Conservation (phyloP, 2,113 vertebrate genomes). For the Rissa tridactyla region DNA sequence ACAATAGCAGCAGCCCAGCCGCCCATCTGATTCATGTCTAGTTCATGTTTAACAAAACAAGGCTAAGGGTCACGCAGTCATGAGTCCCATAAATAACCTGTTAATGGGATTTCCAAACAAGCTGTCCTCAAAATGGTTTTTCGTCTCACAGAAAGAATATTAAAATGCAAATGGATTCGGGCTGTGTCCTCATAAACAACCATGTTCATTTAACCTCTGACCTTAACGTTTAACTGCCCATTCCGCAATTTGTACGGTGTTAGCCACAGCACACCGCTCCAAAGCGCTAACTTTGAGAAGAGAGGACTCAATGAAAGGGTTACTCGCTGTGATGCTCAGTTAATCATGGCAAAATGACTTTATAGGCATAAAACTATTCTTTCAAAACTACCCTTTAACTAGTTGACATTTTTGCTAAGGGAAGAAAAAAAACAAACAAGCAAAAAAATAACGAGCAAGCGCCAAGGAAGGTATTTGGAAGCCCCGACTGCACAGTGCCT, state of each 20-base stretch:
- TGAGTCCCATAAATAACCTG: conserved; percentile 99
- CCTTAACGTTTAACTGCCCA: conserved; percentile 97
- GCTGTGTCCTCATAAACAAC: conserved; percentile 99
- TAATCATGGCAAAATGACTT: conserved; percentile 79
- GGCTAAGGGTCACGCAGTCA: conserved; percentile 92
- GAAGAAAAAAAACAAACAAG: background rate
- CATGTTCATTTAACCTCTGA: conserved; percentile 98
- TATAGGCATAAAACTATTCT: conserved; percentile 18
- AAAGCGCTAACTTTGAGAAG: conserved; percentile 65
- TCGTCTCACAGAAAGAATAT: conserved; percentile 88
- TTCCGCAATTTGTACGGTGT: conserved; percentile 94
- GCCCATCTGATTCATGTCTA: conserved; percentile 92
- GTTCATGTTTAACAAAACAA: conserved; percentile 99
- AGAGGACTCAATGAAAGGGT: conserved; percentile 69
- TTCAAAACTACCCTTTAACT: background rate
- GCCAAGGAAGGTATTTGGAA: background rate
- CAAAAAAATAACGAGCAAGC: background rate
- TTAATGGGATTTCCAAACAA: conserved; percentile 99
- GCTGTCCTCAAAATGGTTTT: conserved; percentile 87
- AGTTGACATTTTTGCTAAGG: background rate
- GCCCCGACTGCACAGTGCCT: accelerated
- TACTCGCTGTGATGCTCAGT: conserved; percentile 82
- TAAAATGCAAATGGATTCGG: conserved; percentile 99
- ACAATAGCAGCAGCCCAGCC: conserved; percentile 90
- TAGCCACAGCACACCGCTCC: conserved; percentile 68